A percentile compares a stretch with the other conserved stretches of the same genome.
phyloP scores from a whole-genome alignment of 2,113 vertebrate genomes.

The Thamnaconus septentrionalis region DNA sequence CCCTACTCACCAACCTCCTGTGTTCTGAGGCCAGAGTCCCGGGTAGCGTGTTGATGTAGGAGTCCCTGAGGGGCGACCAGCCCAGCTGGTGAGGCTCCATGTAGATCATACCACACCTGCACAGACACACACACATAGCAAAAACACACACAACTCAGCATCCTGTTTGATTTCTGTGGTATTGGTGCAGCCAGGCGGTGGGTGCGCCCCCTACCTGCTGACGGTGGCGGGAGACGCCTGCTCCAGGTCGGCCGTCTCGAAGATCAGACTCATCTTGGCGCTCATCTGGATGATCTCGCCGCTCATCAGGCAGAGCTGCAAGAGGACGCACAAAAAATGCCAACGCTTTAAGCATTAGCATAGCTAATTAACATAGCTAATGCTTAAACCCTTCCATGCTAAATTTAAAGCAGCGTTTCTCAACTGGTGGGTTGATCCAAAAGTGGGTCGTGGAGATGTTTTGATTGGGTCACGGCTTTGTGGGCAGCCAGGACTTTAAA shows the following conservation, averaged over 20 bases:
- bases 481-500: too few species aligned
- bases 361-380: neutral
- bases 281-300: constrained; percentile 97
- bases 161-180: neutral
- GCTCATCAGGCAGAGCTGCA: constrained; percentile 92
- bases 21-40: constrained; percentile 77
- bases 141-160: neutral
- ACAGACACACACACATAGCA: constrained; percentile 9
- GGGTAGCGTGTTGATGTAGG: constrained; percentile 86
- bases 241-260: constrained; percentile 89
- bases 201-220: constrained; percentile 80
- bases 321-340: neutral
- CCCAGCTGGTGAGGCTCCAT: constrained; percentile 92
- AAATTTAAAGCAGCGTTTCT: too few species aligned
- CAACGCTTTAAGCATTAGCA: neutral
- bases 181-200: neutral
- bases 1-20: constrained; percentile 76
- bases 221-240: constrained; percentile 94
- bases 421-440: too few species aligned
- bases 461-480: too few species aligned
- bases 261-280: constrained; percentile 92
- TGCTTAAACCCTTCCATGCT: too few species aligned
- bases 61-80: constrained; percentile 89
- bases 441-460: too few species aligned
- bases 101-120: constrained; percentile 96